Evolutionary conservation across 2,888 invertebrate species (phyloP), one percentile per base, ranked within the genome.

Genomic region (Portevinia maculata): DNA sequence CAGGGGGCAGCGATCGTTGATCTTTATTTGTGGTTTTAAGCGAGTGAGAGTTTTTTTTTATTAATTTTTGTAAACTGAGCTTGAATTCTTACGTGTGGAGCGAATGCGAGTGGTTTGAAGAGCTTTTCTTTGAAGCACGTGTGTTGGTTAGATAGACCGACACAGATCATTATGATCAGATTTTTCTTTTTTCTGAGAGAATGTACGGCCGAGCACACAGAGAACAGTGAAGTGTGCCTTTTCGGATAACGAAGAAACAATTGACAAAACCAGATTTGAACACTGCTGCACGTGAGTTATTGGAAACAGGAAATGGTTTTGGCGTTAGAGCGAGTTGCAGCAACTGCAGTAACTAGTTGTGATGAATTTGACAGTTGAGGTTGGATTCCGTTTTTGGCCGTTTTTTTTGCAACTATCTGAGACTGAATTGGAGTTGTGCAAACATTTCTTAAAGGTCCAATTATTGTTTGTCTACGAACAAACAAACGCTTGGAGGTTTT

Each of bases 281-380:
- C 48, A 44, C 11, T 19, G 5, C 11, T 48, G 65, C 81, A 83
- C 78, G 83, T 78, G 83, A 83, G n/a, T n/a, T n/a, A 60, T 55
- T 62, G 60, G 9, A 76, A 62, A 76, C 76, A 78, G 83, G 83
- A 83, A 83, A 55, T 78, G 50, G 60, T 60, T 78, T 60, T 21
- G n/a, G 50, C 34, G n/a, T 44, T 57, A 37, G 28, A 28, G n/a
- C 19, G 44, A 17, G 21, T 62, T 62, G 32, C 62, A 71, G 32
- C 62, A 71, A 52, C 8, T 65, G 59, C 65, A 64, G 28, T 39
- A 15, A 48, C 17, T 39, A 41, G 30, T 34, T 34, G 30, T 50
- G 32, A 24, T 34, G n/a, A 41, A 15, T 32, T 55, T 64, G 64
- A 57, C 41, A 73, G 53, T n/a, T 19, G 28, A 17, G 52, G 15